phyloP scores from a whole-genome alignment of 1,140 invertebrate species.

The Elysia chlorotica region DNA sequence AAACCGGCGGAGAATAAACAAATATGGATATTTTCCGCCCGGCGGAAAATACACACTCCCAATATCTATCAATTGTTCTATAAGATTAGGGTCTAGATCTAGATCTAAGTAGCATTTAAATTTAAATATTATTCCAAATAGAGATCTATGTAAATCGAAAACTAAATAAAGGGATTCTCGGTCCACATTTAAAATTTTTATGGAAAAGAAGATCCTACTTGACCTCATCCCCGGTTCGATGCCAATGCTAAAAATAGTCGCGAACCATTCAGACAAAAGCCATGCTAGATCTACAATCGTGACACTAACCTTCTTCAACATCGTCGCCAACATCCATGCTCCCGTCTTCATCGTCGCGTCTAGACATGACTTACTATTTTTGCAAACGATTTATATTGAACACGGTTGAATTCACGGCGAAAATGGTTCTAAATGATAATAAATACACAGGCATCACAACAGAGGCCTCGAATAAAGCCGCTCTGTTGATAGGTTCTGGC shows the following conservation, averaged over 20 bases:
- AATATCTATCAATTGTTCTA: no score
- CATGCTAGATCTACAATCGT: neutral
- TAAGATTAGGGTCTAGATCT: no score
- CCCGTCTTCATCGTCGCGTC: conserved; percentile 13
- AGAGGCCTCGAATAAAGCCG: neutral
- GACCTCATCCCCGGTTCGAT: neutral
- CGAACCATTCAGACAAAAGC: neutral
- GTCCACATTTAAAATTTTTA: neutral
- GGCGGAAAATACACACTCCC: no score
- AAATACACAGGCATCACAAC: neutral
- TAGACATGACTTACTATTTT: neutral
- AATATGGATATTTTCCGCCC: no score
- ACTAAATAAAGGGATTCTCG: neutral
- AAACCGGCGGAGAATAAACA: no score
- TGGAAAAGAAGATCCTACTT: neutral
- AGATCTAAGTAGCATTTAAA: neutral
- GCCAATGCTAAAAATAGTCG: neutral
- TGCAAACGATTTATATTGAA: neutral
- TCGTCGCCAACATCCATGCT: conserved; percentile 21
- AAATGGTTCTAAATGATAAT: no score
- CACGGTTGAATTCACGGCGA: neutral
- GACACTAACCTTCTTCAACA: conserved; percentile 15
- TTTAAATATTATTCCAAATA: no score
- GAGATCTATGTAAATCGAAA: no score
- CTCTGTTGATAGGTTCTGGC: no score